Evolutionary conservation across 2,888 invertebrate genomes (phyloP), one percentile per base, ranked within the genome.

Genomic region (Micoletzkya japonica): DNA sequence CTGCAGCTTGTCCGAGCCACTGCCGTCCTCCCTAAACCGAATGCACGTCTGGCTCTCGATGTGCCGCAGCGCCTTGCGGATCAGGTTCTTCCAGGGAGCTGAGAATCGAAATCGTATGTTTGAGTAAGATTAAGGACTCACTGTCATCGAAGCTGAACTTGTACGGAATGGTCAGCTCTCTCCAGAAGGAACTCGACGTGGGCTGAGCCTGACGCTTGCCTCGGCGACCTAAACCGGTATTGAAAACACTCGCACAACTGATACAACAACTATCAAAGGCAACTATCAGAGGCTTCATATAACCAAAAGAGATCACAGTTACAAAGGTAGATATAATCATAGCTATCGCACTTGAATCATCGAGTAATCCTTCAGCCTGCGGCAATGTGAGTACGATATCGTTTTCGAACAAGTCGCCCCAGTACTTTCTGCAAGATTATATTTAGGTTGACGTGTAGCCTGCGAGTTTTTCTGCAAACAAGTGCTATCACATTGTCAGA

Each of bases 341-440:
- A 44, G 44, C 44, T 14, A 44, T 14, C 44, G 32, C 49, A 76
- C 77, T 73, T 30, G 73, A 69, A 59, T 83, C 83, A 17, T 71
- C 57, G 2, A 83, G 72, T 20, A 83, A 73, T 20, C 72, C 63
- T 63, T 82, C 75, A 4, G 83, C 83, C 60, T 83, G 83, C 26
- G 76, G 77, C 2, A 83, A 71, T 3, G 81, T 83, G 36, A 83
- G 67, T 32, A 83, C 74, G 54, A 83, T 83, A 71, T 83, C 82
- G 68, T 83, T 81, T 64, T 83, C 83, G 61, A 83, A 83, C 7
- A 83, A 74, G 30, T 83, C 82, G 39, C 75, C 75, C 76, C 78
- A 77, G 44, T 78, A 54, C 52, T 77, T 75, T 34, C 78, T 73
- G 39, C 26, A 36, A 0, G 57, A 39, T 24, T 56, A 50, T 4